Base-by-base conservation (phyloP, 2,888 invertebrate genomes). In the Habroteleia sp. region DNA sequence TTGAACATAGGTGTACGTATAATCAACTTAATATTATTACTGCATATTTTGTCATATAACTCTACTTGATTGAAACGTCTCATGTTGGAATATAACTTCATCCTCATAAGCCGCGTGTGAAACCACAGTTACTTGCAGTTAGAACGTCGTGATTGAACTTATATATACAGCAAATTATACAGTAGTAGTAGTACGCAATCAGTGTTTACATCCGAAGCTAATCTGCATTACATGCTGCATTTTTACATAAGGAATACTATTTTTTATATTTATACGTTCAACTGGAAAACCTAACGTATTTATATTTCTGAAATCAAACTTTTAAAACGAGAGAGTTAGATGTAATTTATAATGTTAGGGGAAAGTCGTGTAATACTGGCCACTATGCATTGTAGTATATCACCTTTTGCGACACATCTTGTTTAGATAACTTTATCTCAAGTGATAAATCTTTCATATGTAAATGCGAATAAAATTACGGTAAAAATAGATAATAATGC, bases 111-210 rank as follows among this genome's bases (percentile, higher is more conserved):
- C 65, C n/a, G n/a, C n/a, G 52, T 65, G 65, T 29, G 44, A 65
- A 65, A 44, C 35, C 27, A 52, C 44, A 65, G 29, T 65, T 54
- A 54, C 27, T 20, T 44, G 11, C 7, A 46, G 37, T 54, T 29
- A 46, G 17, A 50, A 56, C 14, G 20, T 50, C 17, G 37, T 14
- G 39, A 37, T 39, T 66, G 56, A 56, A 48, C 56, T 39, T 66
- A 13, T 10, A 31, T 25, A 37, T n/a, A n/a, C 56, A 31, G 46
- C 37, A 66, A 56, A 66, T 66, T 66, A 66, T 33, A 66, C 7
- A 11, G 14, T 16, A 3, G 14, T 39, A 17, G n/a, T n/a, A n/a
- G n/a, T n/a, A n/a, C 33, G 13, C 20, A 56, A 66, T 66, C 44
- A 31, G 29, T 48, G 33, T 17, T 52, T 42, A 65, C 35, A 65